Percentiles rank a stretch among this genome's conserved stretches.
Evolutionary conservation across 2,888 invertebrate species (phyloP).

Genomic region (Bhutanitis thaidina): DNA sequence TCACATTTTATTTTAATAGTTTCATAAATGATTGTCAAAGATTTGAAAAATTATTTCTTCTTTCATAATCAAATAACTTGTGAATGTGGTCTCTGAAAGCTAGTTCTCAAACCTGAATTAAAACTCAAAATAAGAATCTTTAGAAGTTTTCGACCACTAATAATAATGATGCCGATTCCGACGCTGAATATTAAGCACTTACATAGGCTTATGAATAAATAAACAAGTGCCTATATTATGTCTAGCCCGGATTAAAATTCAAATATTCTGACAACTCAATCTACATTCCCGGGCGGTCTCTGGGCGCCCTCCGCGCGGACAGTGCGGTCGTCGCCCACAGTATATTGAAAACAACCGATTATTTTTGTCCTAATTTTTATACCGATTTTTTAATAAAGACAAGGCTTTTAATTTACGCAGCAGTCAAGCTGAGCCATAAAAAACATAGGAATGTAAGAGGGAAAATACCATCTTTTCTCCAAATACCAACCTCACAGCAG

Average conservation of each 20-base stretch:
- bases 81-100: no score
- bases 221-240: constrained; percentile 68
- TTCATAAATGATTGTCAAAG: no score
- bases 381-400: neutral
- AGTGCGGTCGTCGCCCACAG: constrained; percentile 38
- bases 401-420: constrained; percentile 3
- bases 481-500: no score
- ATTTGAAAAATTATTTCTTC: no score
- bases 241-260: constrained; percentile 75
- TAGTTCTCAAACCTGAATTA: no score
- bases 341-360: constrained; percentile 19
- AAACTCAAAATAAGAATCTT: no score
- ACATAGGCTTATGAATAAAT: constrained; percentile 67
- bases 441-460: neutral
- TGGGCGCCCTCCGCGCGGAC: constrained; percentile 42
- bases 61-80: no score
- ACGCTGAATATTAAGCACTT: constrained; percentile 31
- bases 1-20: no score
- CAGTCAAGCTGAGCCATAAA: no score
- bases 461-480: no score
- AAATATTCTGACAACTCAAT: constrained; percentile 81
- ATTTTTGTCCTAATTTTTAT: neutral
- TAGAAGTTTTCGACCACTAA: no score
- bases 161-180: constrained; percentile 25
- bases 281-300: constrained; percentile 66